A percentile compares a stretch with the other conserved stretches of the same genome.
Conservation (phyloP, 2,113 vertebrate genomes). For the Amazona vittata region DNA sequence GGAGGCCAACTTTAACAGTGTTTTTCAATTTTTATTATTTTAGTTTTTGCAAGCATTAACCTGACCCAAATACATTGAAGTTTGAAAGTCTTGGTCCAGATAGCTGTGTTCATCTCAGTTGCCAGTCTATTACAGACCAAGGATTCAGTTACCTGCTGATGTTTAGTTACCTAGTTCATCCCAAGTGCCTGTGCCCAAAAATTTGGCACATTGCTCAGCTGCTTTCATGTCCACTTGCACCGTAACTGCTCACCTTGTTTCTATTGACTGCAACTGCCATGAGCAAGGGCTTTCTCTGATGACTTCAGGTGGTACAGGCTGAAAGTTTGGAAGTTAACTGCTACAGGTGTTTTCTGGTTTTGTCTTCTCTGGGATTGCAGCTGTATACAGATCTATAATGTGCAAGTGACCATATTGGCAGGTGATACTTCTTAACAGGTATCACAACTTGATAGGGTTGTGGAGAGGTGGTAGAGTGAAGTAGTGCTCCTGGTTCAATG, state of each 20-base stretch:
- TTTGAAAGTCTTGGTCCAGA: neutral
- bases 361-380: neutral
- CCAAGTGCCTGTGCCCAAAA: fast-evolving
- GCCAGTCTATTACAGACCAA: neutral
- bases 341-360: neutral
- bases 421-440: neutral
- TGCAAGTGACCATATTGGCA: fast-evolving
- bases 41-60: neutral
- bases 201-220: no score
- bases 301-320: neutral
- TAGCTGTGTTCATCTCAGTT: neutral
- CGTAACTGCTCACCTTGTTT: neutral
- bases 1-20: neutral
- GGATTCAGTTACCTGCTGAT: neutral
- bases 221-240: neutral
- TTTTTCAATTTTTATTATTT: neutral
- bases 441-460: fast-evolving
- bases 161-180: neutral
- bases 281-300: neutral
- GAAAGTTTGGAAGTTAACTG: neutral
- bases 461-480: no score
- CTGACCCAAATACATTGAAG: neutral
- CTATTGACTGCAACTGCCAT: fast-evolving
- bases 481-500: fast-evolving
- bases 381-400: no score